A percentile compares a stretch with the other conserved stretches of the same genome.
phyloP scores from a whole-genome alignment of 2,797 vertebrate genomes.

The Nasua narica region DNA sequence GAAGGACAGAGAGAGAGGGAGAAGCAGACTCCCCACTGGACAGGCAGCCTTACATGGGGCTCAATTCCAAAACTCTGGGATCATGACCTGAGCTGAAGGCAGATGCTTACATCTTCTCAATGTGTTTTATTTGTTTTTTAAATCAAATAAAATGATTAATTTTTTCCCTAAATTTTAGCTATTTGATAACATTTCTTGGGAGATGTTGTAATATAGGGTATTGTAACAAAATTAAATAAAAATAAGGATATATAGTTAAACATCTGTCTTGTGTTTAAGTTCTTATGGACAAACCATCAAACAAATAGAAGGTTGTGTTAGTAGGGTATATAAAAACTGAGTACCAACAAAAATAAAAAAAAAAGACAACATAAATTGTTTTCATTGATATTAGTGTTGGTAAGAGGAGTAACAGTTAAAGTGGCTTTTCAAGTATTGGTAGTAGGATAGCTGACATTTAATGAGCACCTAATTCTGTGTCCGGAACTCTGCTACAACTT shows the following conservation, averaged over 20 bases:
- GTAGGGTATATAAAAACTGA: not conserved
- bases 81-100: not conserved
- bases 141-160: not conserved
- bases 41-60: not conserved
- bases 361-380: not conserved
- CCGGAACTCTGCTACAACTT: not conserved
- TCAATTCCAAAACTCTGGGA: not conserved
- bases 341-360: not conserved
- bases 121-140: not conserved
- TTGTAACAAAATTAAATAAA: not conserved
- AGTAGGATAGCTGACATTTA: not conserved
- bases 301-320: not conserved
- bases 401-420: not conserved
- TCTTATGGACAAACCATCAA: not conserved
- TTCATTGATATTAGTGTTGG: not conserved
- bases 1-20: not conserved
- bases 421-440: not conserved
- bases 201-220: not conserved
- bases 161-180: not conserved
- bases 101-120: not conserved
- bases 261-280: not conserved
- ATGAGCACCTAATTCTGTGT: not conserved
- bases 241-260: not conserved
- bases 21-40: not conserved
- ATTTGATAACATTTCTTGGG: not conserved